Evolutionary conservation across 2,113 vertebrate species (phyloP).

Genomic region (Psephotus haematonotus): DNA sequence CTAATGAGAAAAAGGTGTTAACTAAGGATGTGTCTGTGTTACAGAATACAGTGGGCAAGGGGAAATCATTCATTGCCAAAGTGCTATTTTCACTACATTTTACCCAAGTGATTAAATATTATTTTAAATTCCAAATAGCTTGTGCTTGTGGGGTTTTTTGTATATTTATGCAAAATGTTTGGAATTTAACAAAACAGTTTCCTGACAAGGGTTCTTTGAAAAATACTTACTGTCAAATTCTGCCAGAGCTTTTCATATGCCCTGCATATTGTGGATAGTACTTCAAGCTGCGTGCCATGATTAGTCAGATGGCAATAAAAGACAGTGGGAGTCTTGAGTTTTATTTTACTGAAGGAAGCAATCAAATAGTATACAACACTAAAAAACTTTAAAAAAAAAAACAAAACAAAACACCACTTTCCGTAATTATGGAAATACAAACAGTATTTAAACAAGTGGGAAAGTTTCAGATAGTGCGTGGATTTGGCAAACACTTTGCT

Average conservation of each 20-base stretch:
- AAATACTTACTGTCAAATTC: not conserved
- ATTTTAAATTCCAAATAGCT: not conserved
- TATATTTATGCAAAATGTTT: not conserved
- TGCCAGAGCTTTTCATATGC: not conserved
- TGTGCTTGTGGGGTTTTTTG: not conserved
- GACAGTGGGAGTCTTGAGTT: not conserved
- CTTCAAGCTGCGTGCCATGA: not conserved
- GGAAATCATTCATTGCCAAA: not conserved
- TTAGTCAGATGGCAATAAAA: not conserved
- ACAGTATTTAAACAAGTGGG: not conserved
- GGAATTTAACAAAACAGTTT: not conserved
- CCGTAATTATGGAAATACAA: not conserved
- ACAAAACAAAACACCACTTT: fast-evolving
- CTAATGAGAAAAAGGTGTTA: not conserved
- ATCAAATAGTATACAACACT: not conserved
- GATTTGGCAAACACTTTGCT: not conserved
- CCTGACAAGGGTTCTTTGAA: not conserved
- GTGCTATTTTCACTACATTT: not conserved
- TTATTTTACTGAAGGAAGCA: not conserved
- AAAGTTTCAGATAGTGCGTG: not conserved
- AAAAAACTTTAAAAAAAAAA: not conserved
- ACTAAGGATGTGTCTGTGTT: not conserved
- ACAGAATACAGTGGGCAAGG: not conserved
- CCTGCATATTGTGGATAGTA: too few relatives aligned
- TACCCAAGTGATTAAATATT: not conserved